Evolutionary conservation across 2,888 invertebrate species (phyloP), one percentile per base, ranked within the genome.

Genomic region (Amblyjoppa fuscipennis): DNA sequence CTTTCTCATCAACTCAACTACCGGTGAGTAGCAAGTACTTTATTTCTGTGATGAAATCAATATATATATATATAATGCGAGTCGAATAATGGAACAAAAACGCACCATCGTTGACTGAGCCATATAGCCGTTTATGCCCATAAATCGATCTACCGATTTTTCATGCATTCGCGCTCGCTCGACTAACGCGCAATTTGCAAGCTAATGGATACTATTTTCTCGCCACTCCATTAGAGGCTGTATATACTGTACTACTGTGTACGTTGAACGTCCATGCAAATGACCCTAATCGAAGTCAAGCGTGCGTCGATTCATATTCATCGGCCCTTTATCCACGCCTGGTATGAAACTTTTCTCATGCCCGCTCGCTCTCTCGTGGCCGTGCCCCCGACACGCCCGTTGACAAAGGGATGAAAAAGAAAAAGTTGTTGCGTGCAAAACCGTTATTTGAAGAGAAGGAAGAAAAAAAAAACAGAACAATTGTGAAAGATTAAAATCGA

Each of bases 1-100:
- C 92, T 99, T 99, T 95, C 95, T 96, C 88, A 98, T 99, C 91
- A 97, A 99, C 94, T 95, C 96, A 49, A 95, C 95, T 45, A 97
- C 97, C 90, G 99, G 99, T 98, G 94, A 95, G 86, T 82, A 25
- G 20, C 64, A 34, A 20, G 61, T 56, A 69, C 70, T 73, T 79
- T 66, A 28, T 53, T 31, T 38, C 79, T 51, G 45, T 41, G 64
- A 64, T 78, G 28, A 71, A 6, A 64, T 34, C 20, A 20, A 28
- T 59, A 64, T 70, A 49, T 25, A 11, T 69, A 45, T 49, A 73
- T 79, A 25, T 49, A 71, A 7, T 45, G 61, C 59, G 51, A 81
- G 13, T 41, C 45, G 53, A 66, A 73, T 80, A 61, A 49, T 59
- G 61, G 45, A 38, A 82, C 4, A 59, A 53, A 41, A 41, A 69